Base-by-base conservation (phyloP, 2,888 invertebrate species). In the Melipona bicolor region DNA sequence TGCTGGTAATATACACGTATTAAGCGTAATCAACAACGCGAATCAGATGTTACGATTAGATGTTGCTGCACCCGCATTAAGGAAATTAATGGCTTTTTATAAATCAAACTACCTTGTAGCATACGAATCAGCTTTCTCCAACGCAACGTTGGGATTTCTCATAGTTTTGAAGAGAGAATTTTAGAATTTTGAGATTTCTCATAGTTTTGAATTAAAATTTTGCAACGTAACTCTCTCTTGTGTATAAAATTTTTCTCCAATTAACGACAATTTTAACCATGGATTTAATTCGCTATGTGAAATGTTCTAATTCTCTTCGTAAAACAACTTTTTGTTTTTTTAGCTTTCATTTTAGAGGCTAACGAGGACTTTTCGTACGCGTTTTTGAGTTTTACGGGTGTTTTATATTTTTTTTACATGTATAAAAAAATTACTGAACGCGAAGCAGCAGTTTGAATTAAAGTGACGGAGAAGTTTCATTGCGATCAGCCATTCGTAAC, bases 1-100 rank as follows among this genome's bases (percentile, higher is more conserved):
- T 43, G 36, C 13, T 32, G 59, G 49, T 52, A 56, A 65, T 50
- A 67, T 27, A 24, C 59, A 19, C 50, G 17, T 36, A 52, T 59
- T 52, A 70, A 36, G 21, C 27, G 56, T 59, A 49, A 64, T 78
- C 56, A 27, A 49, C 56, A 65, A 56, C 43, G 9, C 27, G 32
- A 64, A 74, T 52, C 73, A 74, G 64, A 24, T 24, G 36, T 52
- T 49, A 36, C 13, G 73, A 62, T 62, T 62, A 62, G 32, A 32
- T n/a, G 13, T 9, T 9, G 11, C 4, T 19, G 21, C 21, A 36
- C n/a, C n/a, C 52, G 62, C 62, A 13, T 52, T 21, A n/a, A 32
- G 62, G 50, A 73, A 73, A 62, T 32, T 50, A 49, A 36, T 36
- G 36, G 9, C 19, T 19, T 71, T 17, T 19, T 13, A 36, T 56